Evolutionary conservation across 1,140 invertebrate species (phyloP).

Genomic region (Ceratosolen solmsi): DNA sequence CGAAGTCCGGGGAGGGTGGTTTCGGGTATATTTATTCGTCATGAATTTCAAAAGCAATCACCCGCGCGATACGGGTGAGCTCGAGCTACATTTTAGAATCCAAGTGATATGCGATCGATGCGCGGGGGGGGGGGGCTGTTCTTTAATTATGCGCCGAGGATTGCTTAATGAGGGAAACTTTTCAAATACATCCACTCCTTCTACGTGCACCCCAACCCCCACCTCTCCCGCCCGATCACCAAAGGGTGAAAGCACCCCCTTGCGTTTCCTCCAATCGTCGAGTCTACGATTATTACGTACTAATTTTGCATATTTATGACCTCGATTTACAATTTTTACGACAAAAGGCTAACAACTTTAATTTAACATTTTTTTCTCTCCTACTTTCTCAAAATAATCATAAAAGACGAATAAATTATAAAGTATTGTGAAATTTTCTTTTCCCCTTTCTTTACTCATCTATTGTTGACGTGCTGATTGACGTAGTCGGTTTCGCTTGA

Average conservation of each 20-base stretch:
- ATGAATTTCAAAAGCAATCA: constrained; percentile 49
- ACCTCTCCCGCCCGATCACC: no score
- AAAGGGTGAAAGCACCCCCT: not conserved
- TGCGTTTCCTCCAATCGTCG: no score
- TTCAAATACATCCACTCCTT: not conserved
- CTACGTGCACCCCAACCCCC: no score
- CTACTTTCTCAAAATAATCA: no score
- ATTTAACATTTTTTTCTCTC: not conserved
- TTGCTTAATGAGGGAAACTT: constrained; percentile 41
- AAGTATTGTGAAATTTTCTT: no score
- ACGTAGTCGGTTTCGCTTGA: not conserved
- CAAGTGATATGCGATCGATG: constrained; percentile 18
- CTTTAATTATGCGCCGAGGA: constrained; percentile 23
- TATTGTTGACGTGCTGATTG: not conserved
- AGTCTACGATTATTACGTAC: constrained; percentile 21
- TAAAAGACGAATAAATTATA: no score
- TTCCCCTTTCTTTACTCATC: not conserved
- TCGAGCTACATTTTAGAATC: constrained; percentile 13
- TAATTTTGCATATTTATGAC: constrained; percentile 41
- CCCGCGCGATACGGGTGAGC: constrained; percentile 4
- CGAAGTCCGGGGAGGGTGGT: no score
- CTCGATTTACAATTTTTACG: constrained; percentile 17
- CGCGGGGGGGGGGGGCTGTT: not conserved
- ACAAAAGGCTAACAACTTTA: not conserved
- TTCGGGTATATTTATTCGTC: constrained; percentile 47